phyloP scores from a whole-genome alignment of 2,888 invertebrate species.

The Agrochola macilenta region DNA sequence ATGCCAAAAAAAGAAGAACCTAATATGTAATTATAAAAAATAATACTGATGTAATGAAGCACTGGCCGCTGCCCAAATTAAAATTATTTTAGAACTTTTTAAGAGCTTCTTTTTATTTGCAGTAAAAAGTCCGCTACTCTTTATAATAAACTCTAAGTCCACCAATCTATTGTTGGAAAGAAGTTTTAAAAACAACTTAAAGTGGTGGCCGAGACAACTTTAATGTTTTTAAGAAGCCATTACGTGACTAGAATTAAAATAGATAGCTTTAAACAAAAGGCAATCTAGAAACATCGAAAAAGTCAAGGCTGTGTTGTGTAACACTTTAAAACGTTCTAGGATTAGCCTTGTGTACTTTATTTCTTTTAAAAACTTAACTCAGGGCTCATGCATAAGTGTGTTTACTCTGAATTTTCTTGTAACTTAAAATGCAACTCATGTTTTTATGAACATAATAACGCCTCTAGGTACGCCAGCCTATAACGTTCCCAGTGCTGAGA shows the following conservation, averaged over 20 bases:
- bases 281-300: slow-evolving; percentile 21
- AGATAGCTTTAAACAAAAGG: slow-evolving; percentile 16
- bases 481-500: not conserved
- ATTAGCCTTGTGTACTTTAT: not conserved
- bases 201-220: slow-evolving; percentile 3
- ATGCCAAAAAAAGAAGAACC: not conserved
- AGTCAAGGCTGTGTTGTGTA: not conserved
- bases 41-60: slow-evolving; percentile 14
- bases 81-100: slow-evolving; percentile 13
- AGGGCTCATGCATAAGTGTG: not conserved
- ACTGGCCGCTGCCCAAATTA: not conserved
- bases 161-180: slow-evolving; percentile 20
- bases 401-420: not conserved
- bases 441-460: no score
- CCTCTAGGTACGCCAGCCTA: not conserved
- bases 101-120: not conserved
- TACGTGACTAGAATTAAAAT: slow-evolving; percentile 39
- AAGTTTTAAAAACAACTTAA: slow-evolving; percentile 47
- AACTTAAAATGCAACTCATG: not conserved
- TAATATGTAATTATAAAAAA: slow-evolving; percentile 35
- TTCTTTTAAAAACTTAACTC: not conserved
- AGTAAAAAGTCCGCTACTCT: slow-evolving; percentile 18
- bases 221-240: slow-evolving; percentile 32
- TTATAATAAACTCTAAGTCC: slow-evolving; percentile 29
- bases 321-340: slow-evolving; percentile 1